phyloP scores from a whole-genome alignment of 2,888 invertebrate genomes.

The Eugnorisma glareosa region DNA sequence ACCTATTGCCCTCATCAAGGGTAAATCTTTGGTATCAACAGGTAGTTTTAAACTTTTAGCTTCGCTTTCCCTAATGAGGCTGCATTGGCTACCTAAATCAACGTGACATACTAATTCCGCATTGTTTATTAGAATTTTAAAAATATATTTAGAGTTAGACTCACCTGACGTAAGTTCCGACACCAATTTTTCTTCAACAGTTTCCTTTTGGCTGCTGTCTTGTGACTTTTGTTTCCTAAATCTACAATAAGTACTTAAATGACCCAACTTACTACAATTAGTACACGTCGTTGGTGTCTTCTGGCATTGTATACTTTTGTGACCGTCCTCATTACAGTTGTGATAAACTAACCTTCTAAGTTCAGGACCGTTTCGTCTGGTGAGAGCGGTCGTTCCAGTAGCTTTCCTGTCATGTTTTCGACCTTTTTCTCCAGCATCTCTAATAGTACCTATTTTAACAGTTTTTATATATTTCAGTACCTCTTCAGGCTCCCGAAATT shows the following conservation, averaged over 20 bases:
- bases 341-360: background rate
- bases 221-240: too few relatives aligned
- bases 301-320: slow-evolving; percentile 3
- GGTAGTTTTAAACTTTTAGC: background rate
- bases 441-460: too few relatives aligned
- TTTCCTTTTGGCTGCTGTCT: background rate
- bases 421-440: too few relatives aligned
- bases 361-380: background rate
- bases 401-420: too few relatives aligned
- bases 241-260: too few relatives aligned
- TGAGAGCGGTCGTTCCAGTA: too few relatives aligned
- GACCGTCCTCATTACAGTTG: background rate
- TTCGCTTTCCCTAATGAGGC: background rate
- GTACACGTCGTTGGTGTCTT: too few relatives aligned
- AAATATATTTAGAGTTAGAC: slow-evolving; percentile 3
- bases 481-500: too few relatives aligned
- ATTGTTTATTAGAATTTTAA: slow-evolving; percentile 1
- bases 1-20: background rate
- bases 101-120: background rate
- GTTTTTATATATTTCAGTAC: too few relatives aligned
- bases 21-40: background rate
- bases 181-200: background rate
- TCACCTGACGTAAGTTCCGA: background rate
- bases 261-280: too few relatives aligned
- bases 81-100: too few relatives aligned